phyloP scores from a whole-genome alignment of 1,140 invertebrate genomes.

The Glomeris maerens region DNA sequence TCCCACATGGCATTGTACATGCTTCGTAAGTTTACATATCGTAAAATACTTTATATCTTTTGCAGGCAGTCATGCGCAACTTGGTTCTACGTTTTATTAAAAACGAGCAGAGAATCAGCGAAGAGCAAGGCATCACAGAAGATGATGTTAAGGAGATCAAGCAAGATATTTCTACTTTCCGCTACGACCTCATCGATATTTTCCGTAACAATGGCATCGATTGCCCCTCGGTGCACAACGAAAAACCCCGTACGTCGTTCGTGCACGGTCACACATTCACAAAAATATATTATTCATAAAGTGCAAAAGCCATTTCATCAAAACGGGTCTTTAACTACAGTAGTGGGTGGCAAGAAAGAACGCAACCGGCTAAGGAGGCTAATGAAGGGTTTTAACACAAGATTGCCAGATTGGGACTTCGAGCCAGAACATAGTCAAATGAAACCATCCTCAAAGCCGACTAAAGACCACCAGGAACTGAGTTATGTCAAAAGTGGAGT shows the following conservation, averaged over 20 bases:
- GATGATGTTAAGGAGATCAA: conserved; percentile 93
- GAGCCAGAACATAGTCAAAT: too few species aligned
- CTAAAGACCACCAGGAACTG: too few species aligned
- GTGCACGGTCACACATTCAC: too few species aligned
- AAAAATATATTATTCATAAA: too few species aligned
- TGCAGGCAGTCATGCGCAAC: conserved; percentile 54
- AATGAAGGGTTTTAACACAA: conserved; percentile 76
- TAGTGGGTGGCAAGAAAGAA: conserved; percentile 65
- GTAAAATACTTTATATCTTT: not conserved
- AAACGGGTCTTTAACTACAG: conserved; percentile 19
- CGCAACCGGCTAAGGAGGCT: conserved; percentile 66
- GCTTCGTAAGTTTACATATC: not conserved
- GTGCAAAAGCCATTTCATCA: too few species aligned
- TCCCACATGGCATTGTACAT: conserved; percentile 4
- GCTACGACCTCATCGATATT: conserved; percentile 78
- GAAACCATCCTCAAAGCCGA: too few species aligned
- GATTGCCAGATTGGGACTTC: too few species aligned
- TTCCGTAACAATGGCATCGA: conserved; percentile 64
- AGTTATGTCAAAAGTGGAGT: too few species aligned
- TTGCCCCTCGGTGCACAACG: not conserved
- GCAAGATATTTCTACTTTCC: conserved; percentile 74
- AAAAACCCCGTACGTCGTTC: too few species aligned
- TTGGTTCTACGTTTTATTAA: conserved; percentile 68
- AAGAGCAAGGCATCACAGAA: conserved; percentile 75
- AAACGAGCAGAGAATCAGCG: conserved; percentile 58